Conservation (phyloP, 2,797 vertebrate genomes). For the Anabacerthia variegaticeps region DNA sequence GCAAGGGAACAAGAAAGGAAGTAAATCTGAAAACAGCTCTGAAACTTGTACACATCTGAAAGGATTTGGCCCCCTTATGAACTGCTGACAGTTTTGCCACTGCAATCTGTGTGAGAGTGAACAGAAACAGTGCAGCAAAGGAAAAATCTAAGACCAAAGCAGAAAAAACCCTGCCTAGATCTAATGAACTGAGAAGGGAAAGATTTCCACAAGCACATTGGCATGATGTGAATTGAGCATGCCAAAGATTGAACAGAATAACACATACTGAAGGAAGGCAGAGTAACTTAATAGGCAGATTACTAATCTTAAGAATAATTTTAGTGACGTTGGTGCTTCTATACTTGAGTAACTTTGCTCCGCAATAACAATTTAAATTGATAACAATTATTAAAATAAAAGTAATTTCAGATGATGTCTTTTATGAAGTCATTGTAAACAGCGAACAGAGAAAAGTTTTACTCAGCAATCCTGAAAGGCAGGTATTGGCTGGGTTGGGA, state of each 20-base stretch:
- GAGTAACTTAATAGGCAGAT: neutral
- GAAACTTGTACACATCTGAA: slow-evolving; percentile 65
- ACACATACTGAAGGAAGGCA: neutral
- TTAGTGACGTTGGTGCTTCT: neutral
- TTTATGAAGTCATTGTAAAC: neutral
- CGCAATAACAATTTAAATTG: neutral
- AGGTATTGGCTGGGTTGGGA: neutral
- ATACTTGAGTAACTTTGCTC: neutral
- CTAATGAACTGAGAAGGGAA: neutral
- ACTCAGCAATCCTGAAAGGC: neutral
- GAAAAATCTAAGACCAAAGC: slow-evolving; percentile 6
- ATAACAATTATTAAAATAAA: neutral
- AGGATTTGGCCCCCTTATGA: slow-evolving; percentile 67
- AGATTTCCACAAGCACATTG: neutral
- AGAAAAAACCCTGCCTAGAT: neutral
- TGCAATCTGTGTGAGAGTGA: slow-evolving; percentile 51
- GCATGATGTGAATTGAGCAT: neutral
- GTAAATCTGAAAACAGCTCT: slow-evolving; percentile 72
- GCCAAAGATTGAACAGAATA: neutral
- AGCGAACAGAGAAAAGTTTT: neutral
- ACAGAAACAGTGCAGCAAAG: slow-evolving; percentile 37
- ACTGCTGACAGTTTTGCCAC: slow-evolving; percentile 64
- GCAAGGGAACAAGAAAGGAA: slow-evolving; percentile 71
- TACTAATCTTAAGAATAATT: neutral
- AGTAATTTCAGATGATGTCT: neutral